A percentile compares a stretch with the other conserved stretches of the same genome.
Conservation (phyloP, 2,888 invertebrate genomes). For the Leucoma salicis region DNA sequence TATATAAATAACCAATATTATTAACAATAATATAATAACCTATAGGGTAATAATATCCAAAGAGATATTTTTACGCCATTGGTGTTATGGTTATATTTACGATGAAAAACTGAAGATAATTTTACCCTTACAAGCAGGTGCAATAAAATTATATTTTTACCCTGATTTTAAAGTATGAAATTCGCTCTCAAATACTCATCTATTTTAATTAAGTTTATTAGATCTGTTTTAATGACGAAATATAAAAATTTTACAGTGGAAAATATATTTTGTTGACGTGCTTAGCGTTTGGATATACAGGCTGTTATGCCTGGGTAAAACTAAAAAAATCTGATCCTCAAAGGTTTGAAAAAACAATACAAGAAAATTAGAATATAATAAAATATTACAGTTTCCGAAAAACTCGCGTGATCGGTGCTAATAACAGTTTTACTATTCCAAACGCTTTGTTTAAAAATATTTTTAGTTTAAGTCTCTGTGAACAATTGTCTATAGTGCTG, state of each 20-base stretch:
- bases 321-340: too few species aligned
- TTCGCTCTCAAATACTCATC: conserved; percentile 16
- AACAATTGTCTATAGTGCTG: too few species aligned
- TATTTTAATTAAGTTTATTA: conserved; percentile 28
- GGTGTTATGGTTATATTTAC: not conserved
- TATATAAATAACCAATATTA: not conserved
- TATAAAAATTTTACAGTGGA: conserved; percentile 22
- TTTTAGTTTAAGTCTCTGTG: too few species aligned
- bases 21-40: not conserved
- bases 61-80: not conserved
- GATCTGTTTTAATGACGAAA: conserved; percentile 21
- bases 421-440: too few species aligned
- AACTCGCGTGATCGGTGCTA: too few species aligned
- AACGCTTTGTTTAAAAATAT: too few species aligned
- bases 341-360: too few species aligned
- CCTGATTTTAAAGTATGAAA: not conserved
- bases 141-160: not conserved
- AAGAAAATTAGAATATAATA: too few species aligned
- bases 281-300: not conserved
- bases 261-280: not conserved
- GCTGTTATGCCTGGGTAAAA: too few species aligned
- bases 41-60: not conserved
- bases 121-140: not conserved
- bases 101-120: not conserved
- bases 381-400: too few species aligned